Percentiles rank a stretch among this genome's conserved stretches.
Conservation (phyloP, 1,140 invertebrate species). For the Thrips palmi region DNA sequence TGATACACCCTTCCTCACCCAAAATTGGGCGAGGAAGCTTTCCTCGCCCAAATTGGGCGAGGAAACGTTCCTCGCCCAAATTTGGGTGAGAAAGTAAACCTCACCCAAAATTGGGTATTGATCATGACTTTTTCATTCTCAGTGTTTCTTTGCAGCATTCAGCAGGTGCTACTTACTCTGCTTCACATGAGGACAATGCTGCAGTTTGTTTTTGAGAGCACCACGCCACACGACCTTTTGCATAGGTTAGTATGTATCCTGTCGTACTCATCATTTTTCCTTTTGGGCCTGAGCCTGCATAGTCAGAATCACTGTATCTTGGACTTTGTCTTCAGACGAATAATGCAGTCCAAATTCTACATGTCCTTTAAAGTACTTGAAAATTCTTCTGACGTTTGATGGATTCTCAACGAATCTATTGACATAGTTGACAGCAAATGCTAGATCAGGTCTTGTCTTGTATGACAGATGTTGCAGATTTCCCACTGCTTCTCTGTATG, state of each 20-base stretch:
- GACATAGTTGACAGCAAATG: conserved; percentile 18
- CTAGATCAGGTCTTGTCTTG: conserved; percentile 21
- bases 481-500: conserved; percentile 18
- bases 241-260: conserved; percentile 11
- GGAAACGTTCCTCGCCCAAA: too few relatives aligned
- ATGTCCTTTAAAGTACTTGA: conserved; percentile 13
- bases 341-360: conserved; percentile 8
- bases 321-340: neutral
- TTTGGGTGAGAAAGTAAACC: too few relatives aligned
- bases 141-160: conserved; percentile 13
- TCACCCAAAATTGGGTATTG: too few relatives aligned
- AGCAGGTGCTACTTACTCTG: conserved; percentile 10
- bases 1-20: too few relatives aligned
- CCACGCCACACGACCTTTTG: conserved; percentile 12
- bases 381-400: conserved; percentile 10
- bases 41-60: too few relatives aligned
- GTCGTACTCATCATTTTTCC: conserved; percentile 8
- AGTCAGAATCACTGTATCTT: conserved; percentile 11
- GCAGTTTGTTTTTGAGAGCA: conserved; percentile 10
- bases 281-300: conserved; percentile 6
- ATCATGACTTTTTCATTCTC: too few relatives aligned
- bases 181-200: conserved; percentile 9
- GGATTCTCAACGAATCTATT: conserved; percentile 11
- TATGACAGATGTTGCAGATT: conserved; percentile 19
- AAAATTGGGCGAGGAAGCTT: too few relatives aligned